A percentile compares a stretch with the other conserved stretches of the same genome.
Conservation (phyloP, 2,888 invertebrate genomes). For the Emmelina monodactyla region DNA sequence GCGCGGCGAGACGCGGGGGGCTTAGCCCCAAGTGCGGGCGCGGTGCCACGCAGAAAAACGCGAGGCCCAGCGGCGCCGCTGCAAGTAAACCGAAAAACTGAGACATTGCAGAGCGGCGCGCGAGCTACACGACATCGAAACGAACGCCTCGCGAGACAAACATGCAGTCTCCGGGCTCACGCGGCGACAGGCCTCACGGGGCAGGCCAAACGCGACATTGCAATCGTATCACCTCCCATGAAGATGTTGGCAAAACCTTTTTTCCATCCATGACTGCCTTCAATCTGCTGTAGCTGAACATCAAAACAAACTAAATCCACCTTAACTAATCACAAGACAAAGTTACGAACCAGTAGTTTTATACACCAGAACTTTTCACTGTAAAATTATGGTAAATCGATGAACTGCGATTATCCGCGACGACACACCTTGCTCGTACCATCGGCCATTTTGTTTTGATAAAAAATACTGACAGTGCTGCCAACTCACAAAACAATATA, state of each 20-base stretch:
- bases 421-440: slow-evolving; percentile 55
- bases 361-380: slow-evolving; percentile 61
- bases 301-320: slow-evolving; percentile 54
- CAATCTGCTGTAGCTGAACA: slow-evolving; percentile 30
- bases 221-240: slow-evolving; percentile 23
- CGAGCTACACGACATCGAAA: slow-evolving; percentile 13
- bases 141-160: slow-evolving; percentile 35
- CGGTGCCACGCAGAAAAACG: slow-evolving; percentile 50
- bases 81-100: slow-evolving; percentile 56
- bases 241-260: slow-evolving; percentile 9
- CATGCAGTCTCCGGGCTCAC: slow-evolving; percentile 54
- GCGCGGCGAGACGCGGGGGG: slow-evolving; percentile 49
- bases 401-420: slow-evolving; percentile 30
- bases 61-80: slow-evolving; percentile 54
- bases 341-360: slow-evolving; percentile 59
- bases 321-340: slow-evolving; percentile 61
- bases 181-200: slow-evolving; percentile 50
- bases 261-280: slow-evolving; percentile 5
- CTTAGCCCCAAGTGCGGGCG: slow-evolving; percentile 27
- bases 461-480: too few species aligned
- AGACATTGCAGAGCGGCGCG: slow-evolving; percentile 46
- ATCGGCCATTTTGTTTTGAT: slow-evolving; percentile 60
- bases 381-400: slow-evolving; percentile 42
- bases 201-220: slow-evolving; percentile 37
- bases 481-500: too few species aligned